Base-by-base conservation (phyloP, 2,797 vertebrate species). In the Falco columbarius region DNA sequence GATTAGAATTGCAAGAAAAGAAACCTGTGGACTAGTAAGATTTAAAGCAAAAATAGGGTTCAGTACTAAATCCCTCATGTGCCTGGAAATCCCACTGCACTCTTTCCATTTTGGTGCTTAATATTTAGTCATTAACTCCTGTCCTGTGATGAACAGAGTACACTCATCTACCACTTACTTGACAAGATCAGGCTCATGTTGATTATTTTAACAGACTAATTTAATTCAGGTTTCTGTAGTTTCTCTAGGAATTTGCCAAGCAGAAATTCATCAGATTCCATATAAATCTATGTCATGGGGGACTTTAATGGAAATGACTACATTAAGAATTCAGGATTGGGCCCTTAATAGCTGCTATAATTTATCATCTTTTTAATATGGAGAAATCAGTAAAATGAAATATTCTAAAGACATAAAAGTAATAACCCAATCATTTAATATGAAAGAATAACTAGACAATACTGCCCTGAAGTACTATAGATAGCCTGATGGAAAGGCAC, bases 311-410 rank as follows among this genome's bases (percentile, higher is more conserved):
- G 81, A 95, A 97, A 96, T 93, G 5, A 54, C 77, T n/a, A 10
- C 92, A 97, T 97, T 97, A 97, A 94, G 94, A 93, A 96, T 94
- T 95, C 86, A 73, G 95, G 92, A 97, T 95, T 36, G 90, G 95
- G 93, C 92, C 93, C 96, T 96, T 95, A 93, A 95, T 95, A 95
- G 92, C 95, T 49, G 61, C 63, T 67, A 26, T 90, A 94, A 96
- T 97, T 95, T 81, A 82, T 96, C 93, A 95, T 90, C 68, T 82
- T 95, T 96, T 90, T 95, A 95, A 97, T 96, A 90, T 27, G 67
- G 83, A 81, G 81, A 94, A 95, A 96, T 95, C 93, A 94, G 86
- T 11, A 88, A 91, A 93, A 96, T 96, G 81, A 96, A 95, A 96
- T 95, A 90, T 67, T 95, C 90, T 52, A 65, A 97, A 93, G 93